Evolutionary conservation across 2,797 vertebrate species (phyloP).

Genomic region (Microctenopoma steveboyesi): DNA sequence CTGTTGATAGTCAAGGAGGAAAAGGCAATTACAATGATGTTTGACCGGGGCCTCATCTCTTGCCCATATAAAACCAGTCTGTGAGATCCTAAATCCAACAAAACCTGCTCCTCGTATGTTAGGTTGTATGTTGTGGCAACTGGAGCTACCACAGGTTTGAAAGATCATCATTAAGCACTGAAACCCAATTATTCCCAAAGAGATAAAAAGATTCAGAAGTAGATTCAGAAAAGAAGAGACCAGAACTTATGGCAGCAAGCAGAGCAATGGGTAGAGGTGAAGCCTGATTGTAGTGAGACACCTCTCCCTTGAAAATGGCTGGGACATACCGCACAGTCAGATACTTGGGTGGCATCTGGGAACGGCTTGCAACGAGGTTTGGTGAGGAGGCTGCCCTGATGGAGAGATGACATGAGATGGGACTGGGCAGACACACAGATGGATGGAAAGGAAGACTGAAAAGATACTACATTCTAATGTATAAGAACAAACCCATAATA

Average conservation of each 20-base stretch:
- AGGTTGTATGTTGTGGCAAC: constrained; percentile 3
- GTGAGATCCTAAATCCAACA: constrained; percentile 15
- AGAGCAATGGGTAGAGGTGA: constrained; percentile 61
- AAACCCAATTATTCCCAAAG: constrained; percentile 41
- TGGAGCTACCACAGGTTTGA: constrained; percentile 20
- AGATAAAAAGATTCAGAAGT: constrained; percentile 40
- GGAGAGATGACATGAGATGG: constrained; percentile 88
- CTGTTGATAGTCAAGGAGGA: constrained; percentile 43
- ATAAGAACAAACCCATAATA: constrained; percentile 20
- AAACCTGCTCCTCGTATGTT: not conserved
- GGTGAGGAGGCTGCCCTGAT: constrained; percentile 88
- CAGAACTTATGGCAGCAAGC: constrained; percentile 67
- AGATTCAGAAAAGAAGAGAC: constrained; percentile 59
- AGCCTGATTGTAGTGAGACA: constrained; percentile 66
- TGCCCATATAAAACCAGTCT: constrained; percentile 3
- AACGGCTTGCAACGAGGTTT: constrained; percentile 88
- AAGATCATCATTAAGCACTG: constrained; percentile 41
- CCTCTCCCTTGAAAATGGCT: constrained; percentile 70
- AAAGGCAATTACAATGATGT: constrained; percentile 51
- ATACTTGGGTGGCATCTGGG: constrained; percentile 85
- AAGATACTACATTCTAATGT: constrained; percentile 30
- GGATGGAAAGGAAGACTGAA: constrained; percentile 64
- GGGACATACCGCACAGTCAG: constrained; percentile 90
- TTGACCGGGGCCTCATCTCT: constrained; percentile 5
- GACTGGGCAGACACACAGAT: constrained; percentile 73